Conservation (phyloP, 2,113 vertebrate genomes). For the Pollimyrus isidori region DNA sequence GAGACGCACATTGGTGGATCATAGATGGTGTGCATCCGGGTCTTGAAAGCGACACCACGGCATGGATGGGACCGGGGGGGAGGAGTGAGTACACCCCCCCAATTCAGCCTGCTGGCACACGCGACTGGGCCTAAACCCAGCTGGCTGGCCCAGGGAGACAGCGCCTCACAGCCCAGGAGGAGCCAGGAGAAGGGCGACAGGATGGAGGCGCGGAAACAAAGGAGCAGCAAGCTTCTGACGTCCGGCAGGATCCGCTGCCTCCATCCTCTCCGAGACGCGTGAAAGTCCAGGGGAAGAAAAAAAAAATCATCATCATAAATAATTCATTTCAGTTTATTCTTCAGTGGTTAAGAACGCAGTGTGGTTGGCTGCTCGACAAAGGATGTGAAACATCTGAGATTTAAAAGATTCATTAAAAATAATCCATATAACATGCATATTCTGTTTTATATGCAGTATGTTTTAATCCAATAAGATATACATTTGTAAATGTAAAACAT, state of each 20-base stretch:
- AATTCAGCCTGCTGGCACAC: neutral
- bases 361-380: neutral
- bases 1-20: too few species aligned
- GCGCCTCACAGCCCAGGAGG: neutral
- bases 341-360: neutral
- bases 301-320: neutral
- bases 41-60: neutral
- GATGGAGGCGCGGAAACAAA: neutral
- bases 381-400: neutral
- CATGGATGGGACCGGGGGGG: neutral
- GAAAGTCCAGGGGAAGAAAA: neutral
- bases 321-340: constrained; percentile 1
- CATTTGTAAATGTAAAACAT: neutral
- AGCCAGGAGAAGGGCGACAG: neutral
- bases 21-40: neutral
- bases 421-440: neutral
- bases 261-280: neutral
- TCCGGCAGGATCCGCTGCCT: neutral
- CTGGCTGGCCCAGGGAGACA: neutral
- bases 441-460: neutral
- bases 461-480: neutral
- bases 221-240: neutral
- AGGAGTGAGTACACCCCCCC: neutral
- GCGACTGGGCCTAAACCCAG: neutral
- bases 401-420: neutral